Conservation (phyloP, 92 coral and sea anemone species). For the Meandrina meandrites region DNA sequence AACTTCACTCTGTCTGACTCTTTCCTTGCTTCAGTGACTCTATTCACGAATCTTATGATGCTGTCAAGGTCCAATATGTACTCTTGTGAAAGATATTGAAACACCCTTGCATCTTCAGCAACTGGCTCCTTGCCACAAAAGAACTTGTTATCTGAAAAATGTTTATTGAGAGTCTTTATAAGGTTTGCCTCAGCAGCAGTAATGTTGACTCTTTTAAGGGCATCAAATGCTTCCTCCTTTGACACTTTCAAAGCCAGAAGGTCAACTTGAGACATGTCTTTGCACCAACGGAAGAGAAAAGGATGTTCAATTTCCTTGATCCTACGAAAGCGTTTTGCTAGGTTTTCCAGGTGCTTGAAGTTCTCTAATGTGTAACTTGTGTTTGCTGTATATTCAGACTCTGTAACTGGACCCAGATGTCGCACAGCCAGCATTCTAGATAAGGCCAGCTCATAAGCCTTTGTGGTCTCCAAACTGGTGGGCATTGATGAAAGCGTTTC, state of each 20-base stretch:
- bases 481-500: neutral
- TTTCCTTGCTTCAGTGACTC: conserved; percentile 11
- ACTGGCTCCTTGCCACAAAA: neutral
- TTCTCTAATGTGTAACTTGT: conserved; percentile 22
- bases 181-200: conserved; percentile 1
- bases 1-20: neutral
- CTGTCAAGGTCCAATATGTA: conserved; percentile 22
- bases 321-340: conserved; percentile 6
- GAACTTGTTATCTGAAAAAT: conserved; percentile 5
- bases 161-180: conserved; percentile 7
- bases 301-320: conserved; percentile 29
- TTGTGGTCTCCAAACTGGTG: neutral
- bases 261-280: conserved; percentile 31
- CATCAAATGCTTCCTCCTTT: neutral
- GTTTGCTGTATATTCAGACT: conserved; percentile 38
- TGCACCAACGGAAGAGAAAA: conserved; percentile 41
- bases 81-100: conserved; percentile 30
- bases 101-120: conserved; percentile 9
- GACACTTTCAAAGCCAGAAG: neutral
- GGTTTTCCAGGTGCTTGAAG: conserved; percentile 34
- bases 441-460: conserved; percentile 41
- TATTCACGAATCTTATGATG: conserved; percentile 18
- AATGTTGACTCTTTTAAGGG: conserved; percentile 12
- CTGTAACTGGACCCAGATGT: conserved; percentile 57
- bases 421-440: conserved; percentile 49